These are phyloP conservation scores for Magallana ariakensis DNA, from an alignment of 1,140 invertebrate species.

Conservation along the genomic window DNA sequence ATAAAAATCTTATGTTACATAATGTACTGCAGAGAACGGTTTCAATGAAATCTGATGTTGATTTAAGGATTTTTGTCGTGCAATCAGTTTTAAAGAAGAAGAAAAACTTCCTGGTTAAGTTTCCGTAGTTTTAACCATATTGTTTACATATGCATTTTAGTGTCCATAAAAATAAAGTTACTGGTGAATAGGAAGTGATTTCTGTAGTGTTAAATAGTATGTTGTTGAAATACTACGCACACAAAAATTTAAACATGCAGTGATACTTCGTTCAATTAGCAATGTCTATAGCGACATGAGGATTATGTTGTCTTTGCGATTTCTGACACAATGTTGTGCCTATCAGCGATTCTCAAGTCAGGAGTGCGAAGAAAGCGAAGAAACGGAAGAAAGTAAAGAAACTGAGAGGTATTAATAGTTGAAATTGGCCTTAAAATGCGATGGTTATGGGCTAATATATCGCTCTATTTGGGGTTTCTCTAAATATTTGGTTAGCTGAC, in stretches of 20 bases:
- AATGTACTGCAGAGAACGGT: not conserved
- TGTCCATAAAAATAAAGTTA: not conserved
- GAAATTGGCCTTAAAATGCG: no score
- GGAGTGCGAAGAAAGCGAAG: not conserved
- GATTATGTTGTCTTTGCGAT: constrained; percentile 28
- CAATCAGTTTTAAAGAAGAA: no score
- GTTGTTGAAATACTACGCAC: no score
- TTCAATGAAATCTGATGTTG: not conserved
- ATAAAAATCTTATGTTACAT: constrained; percentile 2
- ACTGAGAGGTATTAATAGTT: no score
- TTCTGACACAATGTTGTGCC: constrained; percentile 21
- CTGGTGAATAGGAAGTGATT: constrained; percentile 3
- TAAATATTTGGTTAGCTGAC: no score
- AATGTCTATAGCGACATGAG: not conserved
- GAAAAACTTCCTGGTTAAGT: constrained; percentile 13
- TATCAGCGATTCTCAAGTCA: constrained; percentile 20
- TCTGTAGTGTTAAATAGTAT: not conserved
- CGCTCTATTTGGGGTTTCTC: no score
- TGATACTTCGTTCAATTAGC: no score
- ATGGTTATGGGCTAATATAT: no score
- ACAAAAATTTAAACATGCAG: no score
- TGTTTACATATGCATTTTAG: no score
- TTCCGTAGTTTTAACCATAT: not conserved
- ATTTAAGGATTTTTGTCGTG: not conserved
- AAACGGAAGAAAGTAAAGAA: not conserved